Base-by-base conservation (phyloP, 1,140 invertebrate species). In the Aphis gossypii region DNA sequence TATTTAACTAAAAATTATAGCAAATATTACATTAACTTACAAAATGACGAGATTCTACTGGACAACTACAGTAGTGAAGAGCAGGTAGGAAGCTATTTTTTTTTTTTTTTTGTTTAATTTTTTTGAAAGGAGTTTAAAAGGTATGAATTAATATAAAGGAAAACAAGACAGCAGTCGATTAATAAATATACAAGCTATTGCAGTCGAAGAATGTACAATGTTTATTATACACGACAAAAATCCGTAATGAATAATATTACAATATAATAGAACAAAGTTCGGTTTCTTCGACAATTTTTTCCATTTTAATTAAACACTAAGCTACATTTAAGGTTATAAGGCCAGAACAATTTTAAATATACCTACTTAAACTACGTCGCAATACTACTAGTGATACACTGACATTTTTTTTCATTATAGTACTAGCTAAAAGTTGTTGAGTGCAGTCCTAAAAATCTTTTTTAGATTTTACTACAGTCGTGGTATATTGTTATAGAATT, bases 241-340 rank as follows among this genome's bases (percentile, higher is more conserved):
- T 76, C 60, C n/a, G 60, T 76, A 76, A 76, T 76, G 18, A 76
- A 76, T 76, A 76, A 76, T 76, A 76, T 76, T 76, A 76, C 60
- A 76, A 76, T 76, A n/a, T 76, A 76, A 76, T 76, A 4, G n/a
- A 76, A 76, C 60, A n/a, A 9, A 76, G 60, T 76, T 5, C n/a
- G 5, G 30, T 30, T 30, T 76, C 60, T n/a, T 18, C 60, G n/a
- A 76, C 60, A 76, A 76, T 76, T 76, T 76, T 68, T 76, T 76
- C 4, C 1, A 76, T 76, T 76, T 76, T 76, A 18, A 76, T 76
- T 60, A 60, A 60, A 30, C 25, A 30, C 30, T 30, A 76, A 76
- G 30, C 60, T 76, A 76, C 30, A 76, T 68, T 68, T 1, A n/a
- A 76, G 18, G 11, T 35, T 11, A n/a, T 6, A 18, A 14, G 5